Conservation (phyloP, 1,140 invertebrate species). For the Ectropis grisescens region DNA sequence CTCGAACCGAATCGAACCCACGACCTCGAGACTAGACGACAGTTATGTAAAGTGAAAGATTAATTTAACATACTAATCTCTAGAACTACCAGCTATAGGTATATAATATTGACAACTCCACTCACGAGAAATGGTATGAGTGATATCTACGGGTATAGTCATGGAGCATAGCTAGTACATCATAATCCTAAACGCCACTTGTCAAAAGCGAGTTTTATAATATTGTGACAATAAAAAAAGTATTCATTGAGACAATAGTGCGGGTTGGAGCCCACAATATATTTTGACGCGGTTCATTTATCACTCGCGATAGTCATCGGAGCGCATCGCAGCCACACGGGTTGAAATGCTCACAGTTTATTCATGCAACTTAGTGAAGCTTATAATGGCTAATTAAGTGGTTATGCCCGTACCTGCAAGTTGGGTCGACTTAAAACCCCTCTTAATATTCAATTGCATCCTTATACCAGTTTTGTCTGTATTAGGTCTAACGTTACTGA, state of each 20-base stretch:
- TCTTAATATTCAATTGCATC: no score
- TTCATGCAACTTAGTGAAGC: slow-evolving; percentile 39
- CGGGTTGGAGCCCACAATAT: slow-evolving; percentile 52
- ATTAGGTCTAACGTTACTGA: no score
- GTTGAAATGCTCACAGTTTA: slow-evolving; percentile 48
- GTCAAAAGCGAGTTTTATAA: slow-evolving; percentile 52
- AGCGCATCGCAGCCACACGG: slow-evolving; percentile 27
- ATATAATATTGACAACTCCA: no score
- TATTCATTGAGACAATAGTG: slow-evolving; percentile 68
- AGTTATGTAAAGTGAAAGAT: no score
- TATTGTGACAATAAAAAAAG: slow-evolving; percentile 64
- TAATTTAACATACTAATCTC: no score
- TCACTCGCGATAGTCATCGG: slow-evolving; percentile 58
- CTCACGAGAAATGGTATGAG: no score
- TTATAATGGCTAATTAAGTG: slow-evolving; percentile 24
- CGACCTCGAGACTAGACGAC: no score
- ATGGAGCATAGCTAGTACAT: no score
- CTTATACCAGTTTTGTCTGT: no score
- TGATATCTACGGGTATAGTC: no score
- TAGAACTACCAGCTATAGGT: no score
- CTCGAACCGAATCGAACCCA: no score
- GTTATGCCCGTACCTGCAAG: not conserved
- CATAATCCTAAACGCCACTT: slow-evolving; percentile 55
- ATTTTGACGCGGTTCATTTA: slow-evolving; percentile 63
- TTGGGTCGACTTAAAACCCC: slow-evolving; percentile 3